Evolutionary conservation across 2,113 vertebrate species (phyloP).

Genomic region (Campylomormyrus tamandua): DNA sequence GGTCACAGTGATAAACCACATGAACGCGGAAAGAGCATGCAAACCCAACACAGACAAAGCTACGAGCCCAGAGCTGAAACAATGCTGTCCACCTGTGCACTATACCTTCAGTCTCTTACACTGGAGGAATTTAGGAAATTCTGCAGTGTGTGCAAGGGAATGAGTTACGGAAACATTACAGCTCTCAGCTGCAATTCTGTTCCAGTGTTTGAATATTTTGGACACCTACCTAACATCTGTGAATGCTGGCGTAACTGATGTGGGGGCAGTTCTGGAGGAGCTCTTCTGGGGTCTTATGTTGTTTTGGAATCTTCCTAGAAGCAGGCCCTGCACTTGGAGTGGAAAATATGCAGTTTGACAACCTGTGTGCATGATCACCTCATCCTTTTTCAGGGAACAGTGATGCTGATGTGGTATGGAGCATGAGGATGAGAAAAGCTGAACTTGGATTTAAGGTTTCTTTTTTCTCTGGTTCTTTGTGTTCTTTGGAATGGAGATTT

Average conservation of each 20-base stretch:
- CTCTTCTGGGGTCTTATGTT: background rate
- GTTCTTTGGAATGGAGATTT: background rate
- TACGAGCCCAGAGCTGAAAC: background rate
- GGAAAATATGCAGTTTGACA: background rate
- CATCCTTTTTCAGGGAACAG: background rate
- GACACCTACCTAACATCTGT: constrained; percentile 4
- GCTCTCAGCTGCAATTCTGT: background rate
- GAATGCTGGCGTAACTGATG: background rate
- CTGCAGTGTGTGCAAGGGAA: background rate
- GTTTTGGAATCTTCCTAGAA: background rate
- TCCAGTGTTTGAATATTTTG: background rate
- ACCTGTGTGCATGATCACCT: background rate
- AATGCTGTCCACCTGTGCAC: background rate
- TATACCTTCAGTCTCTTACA: background rate
- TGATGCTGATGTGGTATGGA: background rate
- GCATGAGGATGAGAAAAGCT: background rate
- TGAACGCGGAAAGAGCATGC: background rate
- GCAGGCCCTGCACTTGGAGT: background rate
- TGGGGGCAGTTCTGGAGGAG: background rate
- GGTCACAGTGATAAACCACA: background rate
- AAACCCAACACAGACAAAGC: background rate
- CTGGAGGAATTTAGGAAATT: background rate
- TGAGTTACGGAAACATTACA: background rate
- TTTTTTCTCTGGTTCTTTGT: background rate
- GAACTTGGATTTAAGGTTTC: background rate